phyloP scores from a whole-genome alignment of 2,113 vertebrate species.

The Pipra filicauda region DNA sequence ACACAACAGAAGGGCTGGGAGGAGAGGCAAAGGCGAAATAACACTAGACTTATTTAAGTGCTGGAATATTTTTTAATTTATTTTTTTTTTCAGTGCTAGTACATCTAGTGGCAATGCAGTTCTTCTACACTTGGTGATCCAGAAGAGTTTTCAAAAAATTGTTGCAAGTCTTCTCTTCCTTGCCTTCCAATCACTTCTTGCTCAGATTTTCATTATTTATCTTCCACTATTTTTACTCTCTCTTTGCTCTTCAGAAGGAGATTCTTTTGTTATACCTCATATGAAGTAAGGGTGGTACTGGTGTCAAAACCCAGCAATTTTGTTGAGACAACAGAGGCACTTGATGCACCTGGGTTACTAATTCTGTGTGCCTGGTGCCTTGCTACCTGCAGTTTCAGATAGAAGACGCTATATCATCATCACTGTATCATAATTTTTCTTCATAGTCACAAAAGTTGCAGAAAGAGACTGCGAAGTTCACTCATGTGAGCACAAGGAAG shows the following conservation, averaged over 20 bases:
- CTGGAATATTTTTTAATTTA: not conserved
- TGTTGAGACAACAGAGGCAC: not conserved
- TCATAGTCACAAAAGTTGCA: not conserved
- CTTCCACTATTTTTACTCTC: not conserved
- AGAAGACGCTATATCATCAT: not conserved
- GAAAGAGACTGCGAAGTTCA: not conserved
- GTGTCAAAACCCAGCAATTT: not conserved
- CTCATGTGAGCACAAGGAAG: not conserved
- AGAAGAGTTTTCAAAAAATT: not conserved
- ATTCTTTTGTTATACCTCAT: not conserved
- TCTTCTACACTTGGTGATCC: not conserved
- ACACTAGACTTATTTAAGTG: not conserved
- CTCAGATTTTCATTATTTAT: not conserved
- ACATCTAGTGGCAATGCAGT: not conserved
- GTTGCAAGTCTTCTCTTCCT: not conserved
- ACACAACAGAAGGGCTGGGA: constrained; percentile 17
- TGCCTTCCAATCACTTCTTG: not conserved
- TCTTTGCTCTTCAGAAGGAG: not conserved
- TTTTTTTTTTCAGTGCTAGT: not conserved
- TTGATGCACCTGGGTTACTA: not conserved
- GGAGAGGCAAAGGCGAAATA: not conserved
- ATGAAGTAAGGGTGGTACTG: rapidly evolving
- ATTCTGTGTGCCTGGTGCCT: not conserved
- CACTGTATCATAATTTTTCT: not conserved
- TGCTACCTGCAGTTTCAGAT: not conserved